A percentile compares a stretch with the other conserved stretches of the same genome.
phyloP scores from a whole-genome alignment of 2,797 vertebrate species.

The Mormyrops boulengeri region DNA sequence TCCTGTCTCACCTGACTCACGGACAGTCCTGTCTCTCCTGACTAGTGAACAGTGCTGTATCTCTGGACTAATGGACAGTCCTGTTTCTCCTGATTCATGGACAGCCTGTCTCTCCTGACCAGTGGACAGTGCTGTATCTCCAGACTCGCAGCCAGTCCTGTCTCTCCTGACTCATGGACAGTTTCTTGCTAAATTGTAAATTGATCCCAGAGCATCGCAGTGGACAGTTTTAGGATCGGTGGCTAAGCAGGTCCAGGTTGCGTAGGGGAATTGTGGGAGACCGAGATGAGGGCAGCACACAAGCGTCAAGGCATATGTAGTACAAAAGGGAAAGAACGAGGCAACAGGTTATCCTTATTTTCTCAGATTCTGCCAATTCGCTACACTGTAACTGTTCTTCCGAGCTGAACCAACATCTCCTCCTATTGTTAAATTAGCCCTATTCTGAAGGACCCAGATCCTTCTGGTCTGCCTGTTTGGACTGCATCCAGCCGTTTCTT shows the following conservation, averaged over 20 bases:
- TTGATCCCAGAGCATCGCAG: background rate
- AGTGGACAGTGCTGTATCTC: too few species aligned
- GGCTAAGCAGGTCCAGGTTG: background rate
- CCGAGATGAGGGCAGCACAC: background rate
- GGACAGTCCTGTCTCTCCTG: background rate
- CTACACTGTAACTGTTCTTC: background rate
- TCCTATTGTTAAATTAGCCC: background rate
- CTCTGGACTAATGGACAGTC: too few species aligned
- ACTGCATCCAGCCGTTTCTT: background rate
- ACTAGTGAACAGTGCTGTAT: too few species aligned
- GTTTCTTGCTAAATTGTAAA: background rate
- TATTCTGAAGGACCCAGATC: background rate
- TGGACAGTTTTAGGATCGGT: background rate
- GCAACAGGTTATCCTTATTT: background rate
- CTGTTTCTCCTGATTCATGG: background rate
- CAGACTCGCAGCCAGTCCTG: too few species aligned
- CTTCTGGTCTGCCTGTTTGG: background rate
- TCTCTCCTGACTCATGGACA: background rate
- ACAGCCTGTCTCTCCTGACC: background rate
- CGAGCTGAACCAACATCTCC: background rate
- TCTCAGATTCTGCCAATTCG: background rate
- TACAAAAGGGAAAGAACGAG: background rate
- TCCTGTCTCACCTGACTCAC: background rate
- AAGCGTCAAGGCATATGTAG: background rate
- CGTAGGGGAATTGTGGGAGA: background rate